phyloP scores from a whole-genome alignment of 2,888 invertebrate genomes.

The Microplitis deprimator region DNA sequence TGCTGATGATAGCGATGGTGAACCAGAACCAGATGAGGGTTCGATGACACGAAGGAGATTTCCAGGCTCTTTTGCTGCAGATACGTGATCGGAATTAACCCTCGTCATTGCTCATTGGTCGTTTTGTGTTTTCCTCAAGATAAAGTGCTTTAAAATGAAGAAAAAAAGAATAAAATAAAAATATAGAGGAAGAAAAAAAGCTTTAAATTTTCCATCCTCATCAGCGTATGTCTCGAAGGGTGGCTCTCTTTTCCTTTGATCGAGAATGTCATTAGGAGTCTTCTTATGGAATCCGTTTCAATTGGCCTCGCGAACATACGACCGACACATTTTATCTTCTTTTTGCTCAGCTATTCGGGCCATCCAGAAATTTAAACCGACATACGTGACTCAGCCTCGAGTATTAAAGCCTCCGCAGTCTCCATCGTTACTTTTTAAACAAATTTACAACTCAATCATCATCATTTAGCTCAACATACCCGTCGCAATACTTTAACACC shows the following conservation, averaged over 20 bases:
- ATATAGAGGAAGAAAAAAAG: conserved; percentile 48
- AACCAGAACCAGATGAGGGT: conserved; percentile 5
- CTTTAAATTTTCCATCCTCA: conserved; percentile 64
- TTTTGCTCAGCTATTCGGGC: background rate
- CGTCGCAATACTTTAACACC: background rate
- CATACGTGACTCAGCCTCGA: conserved; percentile 9
- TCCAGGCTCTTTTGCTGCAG: conserved; percentile 48
- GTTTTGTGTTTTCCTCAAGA: conserved; percentile 21
- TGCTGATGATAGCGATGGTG: no score
- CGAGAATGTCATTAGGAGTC: conserved; percentile 61
- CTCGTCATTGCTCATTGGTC: conserved; percentile 52
- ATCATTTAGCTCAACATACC: conserved; percentile 22
- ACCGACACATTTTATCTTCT: background rate
- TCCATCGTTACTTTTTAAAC: conserved; percentile 21
- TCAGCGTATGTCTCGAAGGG: conserved; percentile 58
- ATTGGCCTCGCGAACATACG: conserved; percentile 35
- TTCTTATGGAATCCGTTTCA: conserved; percentile 52
- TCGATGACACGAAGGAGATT: conserved; percentile 43
- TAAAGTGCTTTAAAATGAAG: conserved; percentile 34
- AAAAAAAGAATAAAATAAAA: background rate
- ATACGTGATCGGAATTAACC: conserved; percentile 63
- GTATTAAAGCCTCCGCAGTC: conserved; percentile 1
- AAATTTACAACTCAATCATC: conserved; percentile 43
- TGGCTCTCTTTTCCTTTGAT: conserved; percentile 47
- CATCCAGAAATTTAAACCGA: background rate